These are phyloP conservation scores for Enteromius thamalakanensis DNA, from an alignment of 2,797 vertebrate species.

Conservation along the genomic window DNA sequence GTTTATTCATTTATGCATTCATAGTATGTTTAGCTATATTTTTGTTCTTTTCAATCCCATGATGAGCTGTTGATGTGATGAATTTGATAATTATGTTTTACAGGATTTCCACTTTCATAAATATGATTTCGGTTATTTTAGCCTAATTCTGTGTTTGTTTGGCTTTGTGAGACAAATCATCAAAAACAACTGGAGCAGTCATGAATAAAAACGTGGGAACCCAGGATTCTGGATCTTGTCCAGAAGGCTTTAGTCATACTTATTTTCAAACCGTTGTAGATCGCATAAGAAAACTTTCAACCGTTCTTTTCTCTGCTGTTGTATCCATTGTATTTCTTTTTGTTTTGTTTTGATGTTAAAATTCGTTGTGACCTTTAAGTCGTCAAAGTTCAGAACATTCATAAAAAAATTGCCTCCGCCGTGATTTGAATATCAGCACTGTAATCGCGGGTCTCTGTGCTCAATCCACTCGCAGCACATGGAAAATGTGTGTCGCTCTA, in stretches of 20 bases:
- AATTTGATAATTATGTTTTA: neutral
- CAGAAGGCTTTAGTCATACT: slow-evolving; percentile 67
- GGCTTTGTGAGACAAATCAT: neutral
- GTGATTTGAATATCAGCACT: slow-evolving; percentile 55
- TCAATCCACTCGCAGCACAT: slow-evolving; percentile 52
- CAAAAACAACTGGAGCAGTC: neutral
- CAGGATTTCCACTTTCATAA: neutral
- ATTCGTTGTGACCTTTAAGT: slow-evolving; percentile 75
- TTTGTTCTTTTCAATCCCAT: slow-evolving; percentile 40
- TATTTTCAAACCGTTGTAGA: slow-evolving; percentile 76
- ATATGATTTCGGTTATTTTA: neutral
- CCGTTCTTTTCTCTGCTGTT: slow-evolving; percentile 50
- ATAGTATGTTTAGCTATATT: slow-evolving; percentile 9
- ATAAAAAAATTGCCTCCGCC: slow-evolving; percentile 68
- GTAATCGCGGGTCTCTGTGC: slow-evolving; percentile 30
- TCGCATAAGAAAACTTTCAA: slow-evolving; percentile 79
- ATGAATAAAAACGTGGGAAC: neutral
- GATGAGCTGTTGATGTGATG: slow-evolving; percentile 73
- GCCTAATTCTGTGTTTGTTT: neutral
- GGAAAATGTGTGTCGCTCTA: slow-evolving; percentile 39
- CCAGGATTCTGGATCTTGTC: slow-evolving; percentile 64
- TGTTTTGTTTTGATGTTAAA: slow-evolving; percentile 66
- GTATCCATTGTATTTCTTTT: slow-evolving; percentile 53
- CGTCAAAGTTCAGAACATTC: slow-evolving; percentile 68
- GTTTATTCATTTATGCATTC: neutral